Evolutionary conservation across 2,113 vertebrate species (phyloP), one percentile per base, ranked within the genome.

Genomic region (Actinemys pallida): DNA sequence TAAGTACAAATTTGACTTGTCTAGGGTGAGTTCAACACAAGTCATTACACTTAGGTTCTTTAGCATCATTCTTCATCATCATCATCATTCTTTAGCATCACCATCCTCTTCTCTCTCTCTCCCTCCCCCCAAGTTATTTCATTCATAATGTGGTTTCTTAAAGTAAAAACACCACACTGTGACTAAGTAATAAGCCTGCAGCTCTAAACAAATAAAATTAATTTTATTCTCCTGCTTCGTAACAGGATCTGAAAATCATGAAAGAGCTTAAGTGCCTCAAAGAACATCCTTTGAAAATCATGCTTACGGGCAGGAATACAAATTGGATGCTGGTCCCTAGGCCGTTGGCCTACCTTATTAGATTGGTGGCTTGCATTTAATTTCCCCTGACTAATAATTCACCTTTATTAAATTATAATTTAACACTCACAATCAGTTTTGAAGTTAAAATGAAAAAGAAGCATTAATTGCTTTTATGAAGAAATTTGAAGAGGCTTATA

Each of bases 361-460:
- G 86, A 96, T 96, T 90, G 78, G 84, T 94, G 92, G 86, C 81
- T 96, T 96, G 85, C 88, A 86, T 95, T 97, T 97, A 86, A 96
- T 97, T 96, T 98, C 94, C 91, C 94, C 42, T 92, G 87, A 92
- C 89, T 97, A 96, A 95, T 69, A 96, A 94, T 81, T 97, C 87
- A 96, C 90, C 76, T 96, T 95, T 90, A 92, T 93, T 96, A 97
- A 54, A 93, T 88, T 93, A 95, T 87, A 95, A 94, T 85, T 97
- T 93, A 97, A 81, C 10, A 94, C 53, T 87, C 91, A 72, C 92
- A 97, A 97, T 92, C 24, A 91, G 87, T 87, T 69, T 85, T 56
- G 69, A 39, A 94, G 87, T 85, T 65, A 80, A 92, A 92, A 14
- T 35, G 35, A 29, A 83, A 78, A 85, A 79, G 1, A 81, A 69